Evolutionary conservation across 2,113 vertebrate species (phyloP), one percentile per base, ranked within the genome.

Genomic region (Sceloporus undulatus): DNA sequence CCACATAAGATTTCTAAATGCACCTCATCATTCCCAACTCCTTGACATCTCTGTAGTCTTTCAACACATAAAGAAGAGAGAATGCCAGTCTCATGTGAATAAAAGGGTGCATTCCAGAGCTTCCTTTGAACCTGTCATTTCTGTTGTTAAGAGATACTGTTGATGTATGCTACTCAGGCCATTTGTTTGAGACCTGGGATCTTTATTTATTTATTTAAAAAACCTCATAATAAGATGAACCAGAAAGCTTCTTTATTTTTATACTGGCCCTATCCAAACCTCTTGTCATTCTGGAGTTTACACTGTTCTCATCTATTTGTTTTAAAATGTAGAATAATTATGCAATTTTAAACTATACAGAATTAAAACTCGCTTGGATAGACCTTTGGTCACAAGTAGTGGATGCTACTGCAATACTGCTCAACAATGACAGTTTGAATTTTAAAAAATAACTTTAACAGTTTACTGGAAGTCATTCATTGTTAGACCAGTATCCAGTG

Each of bases 1-100:
- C 48, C n/a, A 59, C 25, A 23, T 13, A 48, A 68, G 40, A 78
- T 29, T 54, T 77, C 77, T 48, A 84, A 83, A 84, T 71, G 81
- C 6, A 21, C 81, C 85, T 68, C 85, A 79, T 79, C 74, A 48
- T 83, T 83, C 80, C 59, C 40, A 65, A 77, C 62, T 54, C 27
- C 34, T 16, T 81, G 85, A 81, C 34, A n/a, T 80, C 81, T 78
- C 81, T 70, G 62, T 52, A 88, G 66, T 84, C 87, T 84, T 84
- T 88, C 87, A 84, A 70, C 81, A 78, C 62, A 40, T 56, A n/a
- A 25, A 62, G 23, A 68, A 70, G 59, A 70, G 7, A 56, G 74
- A 84, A 84, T 27, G 59, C 16, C 9, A 42, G 74, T 40, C 75
- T 79, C 62, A 70, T 40, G 42, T 70, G 73, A 84, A 54, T 38